phyloP scores from a whole-genome alignment of 2,888 invertebrate species.

The Tetheella fluctuosa region DNA sequence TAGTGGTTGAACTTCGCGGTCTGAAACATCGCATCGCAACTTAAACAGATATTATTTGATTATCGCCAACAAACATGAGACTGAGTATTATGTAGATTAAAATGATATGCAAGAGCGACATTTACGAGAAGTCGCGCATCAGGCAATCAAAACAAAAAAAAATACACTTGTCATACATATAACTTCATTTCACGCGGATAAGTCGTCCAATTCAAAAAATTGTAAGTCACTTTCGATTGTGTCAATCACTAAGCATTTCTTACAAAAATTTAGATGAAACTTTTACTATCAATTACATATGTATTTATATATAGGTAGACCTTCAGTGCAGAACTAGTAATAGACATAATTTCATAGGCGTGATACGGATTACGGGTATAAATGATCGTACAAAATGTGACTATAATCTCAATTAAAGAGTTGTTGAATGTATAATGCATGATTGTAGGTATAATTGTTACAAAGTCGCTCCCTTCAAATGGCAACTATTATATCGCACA shows the following conservation, averaged over 20 bases:
- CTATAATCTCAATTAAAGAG: conserved; percentile 68
- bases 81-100: conserved; percentile 79
- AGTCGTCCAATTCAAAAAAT: not conserved
- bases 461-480: conserved; percentile 69
- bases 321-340: conserved; percentile 10
- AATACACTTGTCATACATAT: conserved; percentile 16
- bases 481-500: conserved; percentile 76
- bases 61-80: conserved; percentile 80
- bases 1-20: conserved; percentile 86
- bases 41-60: conserved; percentile 69
- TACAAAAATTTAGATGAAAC: conserved; percentile 1
- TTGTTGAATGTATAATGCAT: conserved; percentile 59
- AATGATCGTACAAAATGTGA: conserved; percentile 80
- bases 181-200: conserved; percentile 3
- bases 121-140: conserved; percentile 39
- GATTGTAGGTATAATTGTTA: conserved; percentile 31
- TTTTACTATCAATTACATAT: conserved; percentile 2
- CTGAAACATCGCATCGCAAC: conserved; percentile 85
- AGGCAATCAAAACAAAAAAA: conserved; percentile 47
- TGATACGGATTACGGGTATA: conserved; percentile 40
- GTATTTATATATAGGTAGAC: not conserved
- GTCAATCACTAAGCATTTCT: not conserved
- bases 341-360: conserved; percentile 16
- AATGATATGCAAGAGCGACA: conserved; percentile 64
- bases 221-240: conserved; percentile 1